Evolutionary conservation across 2,888 invertebrate genomes (phyloP), one percentile per base, ranked within the genome.

Genomic region (Drosophila austrosaltans): DNA sequence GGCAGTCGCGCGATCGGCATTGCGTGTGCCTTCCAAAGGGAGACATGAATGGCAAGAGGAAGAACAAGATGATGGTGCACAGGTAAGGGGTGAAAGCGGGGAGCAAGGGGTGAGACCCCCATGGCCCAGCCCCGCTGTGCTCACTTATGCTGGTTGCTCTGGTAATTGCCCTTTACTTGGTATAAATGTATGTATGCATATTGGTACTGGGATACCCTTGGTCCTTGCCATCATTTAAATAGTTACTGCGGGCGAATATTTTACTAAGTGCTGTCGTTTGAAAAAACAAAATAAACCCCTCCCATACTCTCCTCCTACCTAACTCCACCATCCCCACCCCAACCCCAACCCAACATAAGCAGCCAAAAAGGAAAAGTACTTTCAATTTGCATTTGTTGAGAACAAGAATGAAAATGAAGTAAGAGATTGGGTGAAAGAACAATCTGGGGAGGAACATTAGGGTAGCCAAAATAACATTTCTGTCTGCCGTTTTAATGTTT

Each of bases 161-260:
- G 60, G 66, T 72, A 72, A 72, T 72, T 72, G 72, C 66, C 74
- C 39, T 54, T 44, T 10, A n/a, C 32, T 16, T 16, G 48, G 16
- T 28, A 8, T 8, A 28, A 4, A 28, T 28, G 28, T 28, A 1
- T 28, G 5, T 28, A 28, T 28, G 28, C 4, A 28, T 8, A 2
- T 2, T 1, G 36, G 44, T 8, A n/a, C 8, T 22, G 6, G 28
- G n/a, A 40, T 36, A 59, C 58, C 53, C 44, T 60, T n/a, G 20
- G 4, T 40, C 28, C 54, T 87, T 75, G 75, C 77, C 83, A 76
- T 75, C 70, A 82, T 87, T 83, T 87, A 83, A 83, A 87, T 88
- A 83, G 86, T 86, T 81, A 86, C 88, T 83, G 88, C 86, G 77
- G 79, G 81, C 83, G 72, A 84, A 84, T 79, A 76, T 76, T 81